Percentiles rank a stretch among this genome's conserved stretches.
These are phyloP conservation scores for Trichosurus vulpecula DNA, from an alignment of 2,797 vertebrate genomes.

Conservation along the genomic window DNA sequence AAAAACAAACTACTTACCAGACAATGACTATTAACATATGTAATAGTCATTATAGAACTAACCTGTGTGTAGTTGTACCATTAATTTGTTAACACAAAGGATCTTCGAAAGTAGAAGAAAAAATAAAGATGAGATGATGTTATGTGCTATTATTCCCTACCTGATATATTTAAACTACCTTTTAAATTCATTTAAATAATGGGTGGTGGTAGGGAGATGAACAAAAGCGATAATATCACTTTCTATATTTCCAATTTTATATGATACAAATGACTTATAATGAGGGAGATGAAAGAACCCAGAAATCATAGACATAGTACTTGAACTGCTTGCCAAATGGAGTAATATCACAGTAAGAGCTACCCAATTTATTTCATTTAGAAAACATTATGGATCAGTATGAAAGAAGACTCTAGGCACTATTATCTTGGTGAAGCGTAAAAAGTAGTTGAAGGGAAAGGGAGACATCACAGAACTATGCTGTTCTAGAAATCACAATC, in stretches of 20 bases:
- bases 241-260: not conserved
- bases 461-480: not conserved
- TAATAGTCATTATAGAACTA: not conserved
- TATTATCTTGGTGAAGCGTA: not conserved
- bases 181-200: not conserved
- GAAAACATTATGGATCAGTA: not conserved
- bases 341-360: not conserved
- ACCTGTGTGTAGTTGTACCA: not conserved
- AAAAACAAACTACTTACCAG: not conserved
- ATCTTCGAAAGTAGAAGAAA: not conserved
- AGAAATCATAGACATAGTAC: not conserved
- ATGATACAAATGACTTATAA: not conserved
- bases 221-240: not conserved
- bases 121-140: not conserved
- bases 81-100: not conserved
- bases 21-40: not conserved
- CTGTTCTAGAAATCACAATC: not conserved
- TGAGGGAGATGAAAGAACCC: not conserved
- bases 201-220: not conserved
- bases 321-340: not conserved
- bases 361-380: not conserved
- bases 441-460: not conserved
- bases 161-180: not conserved
- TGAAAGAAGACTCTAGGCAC: not conserved
- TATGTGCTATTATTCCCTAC: not conserved